A percentile compares a stretch with the other conserved stretches of the same genome.
Evolutionary conservation across 2,113 vertebrate species (phyloP).

Genomic region (Sminthopsis crassicaudata): DNA sequence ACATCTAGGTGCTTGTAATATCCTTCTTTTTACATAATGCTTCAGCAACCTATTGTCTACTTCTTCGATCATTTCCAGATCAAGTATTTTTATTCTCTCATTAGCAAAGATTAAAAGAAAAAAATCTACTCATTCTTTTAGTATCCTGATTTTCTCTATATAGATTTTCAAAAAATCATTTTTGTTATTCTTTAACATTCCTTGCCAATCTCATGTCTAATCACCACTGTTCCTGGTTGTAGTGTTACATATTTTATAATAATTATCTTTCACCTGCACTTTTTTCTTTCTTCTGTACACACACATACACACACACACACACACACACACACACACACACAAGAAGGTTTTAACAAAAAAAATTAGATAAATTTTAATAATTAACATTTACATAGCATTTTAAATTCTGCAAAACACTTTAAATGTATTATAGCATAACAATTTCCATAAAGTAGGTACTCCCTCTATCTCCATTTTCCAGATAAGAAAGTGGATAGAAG

Average conservation of each 20-base stretch:
- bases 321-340: not conserved
- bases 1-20: not conserved
- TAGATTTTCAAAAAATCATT: not conserved
- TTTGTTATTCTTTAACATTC: not conserved
- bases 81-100: not conserved
- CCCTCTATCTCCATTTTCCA: not conserved
- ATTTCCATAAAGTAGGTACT: not conserved
- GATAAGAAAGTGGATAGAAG: not conserved
- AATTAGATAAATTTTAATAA: not conserved
- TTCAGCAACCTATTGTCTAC: not conserved
- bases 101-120: not conserved
- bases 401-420: not conserved
- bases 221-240: not conserved
- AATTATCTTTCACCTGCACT: not conserved
- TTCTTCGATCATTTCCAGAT: not conserved
- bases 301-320: not conserved
- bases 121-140: not conserved
- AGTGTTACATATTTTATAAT: not conserved
- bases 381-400: not conserved
- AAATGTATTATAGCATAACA: not conserved
- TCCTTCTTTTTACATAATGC: not conserved
- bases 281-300: not conserved
- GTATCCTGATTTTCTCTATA: not conserved
- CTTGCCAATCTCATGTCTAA: not conserved
- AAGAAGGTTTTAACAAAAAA: not conserved